These are phyloP conservation scores for Aegithalos caudatus DNA, from an alignment of 2,113 vertebrate species.

Conservation along the genomic window DNA sequence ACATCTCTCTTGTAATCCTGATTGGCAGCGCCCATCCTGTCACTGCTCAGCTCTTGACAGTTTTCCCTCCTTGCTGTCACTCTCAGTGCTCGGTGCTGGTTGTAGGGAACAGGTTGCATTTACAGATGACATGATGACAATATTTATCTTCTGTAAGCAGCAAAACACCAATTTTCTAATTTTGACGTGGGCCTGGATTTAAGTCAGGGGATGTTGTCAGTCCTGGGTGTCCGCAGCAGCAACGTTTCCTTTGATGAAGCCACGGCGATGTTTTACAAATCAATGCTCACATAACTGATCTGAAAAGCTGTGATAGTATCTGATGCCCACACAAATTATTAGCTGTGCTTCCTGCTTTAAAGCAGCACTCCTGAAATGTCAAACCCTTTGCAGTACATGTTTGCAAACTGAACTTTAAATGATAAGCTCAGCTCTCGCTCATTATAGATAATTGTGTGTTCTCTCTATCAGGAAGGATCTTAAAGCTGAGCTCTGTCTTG, in stretches of 20 bases:
- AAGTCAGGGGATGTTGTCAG: not conserved
- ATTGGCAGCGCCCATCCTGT: not conserved
- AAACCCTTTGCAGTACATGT: not conserved
- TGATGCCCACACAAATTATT: constrained; percentile 46
- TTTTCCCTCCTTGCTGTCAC: not conserved
- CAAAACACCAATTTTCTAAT: not conserved
- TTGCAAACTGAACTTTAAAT: constrained; percentile 52
- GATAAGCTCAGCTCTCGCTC: constrained; percentile 17
- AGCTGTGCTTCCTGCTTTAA: not conserved
- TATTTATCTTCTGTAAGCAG: not conserved
- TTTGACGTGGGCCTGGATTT: not conserved
- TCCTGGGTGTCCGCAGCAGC: not conserved
- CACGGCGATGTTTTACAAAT: not conserved
- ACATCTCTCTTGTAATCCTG: not conserved
- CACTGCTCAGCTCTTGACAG: rapidly evolving
- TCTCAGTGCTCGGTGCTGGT: not conserved
- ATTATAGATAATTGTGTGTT: constrained; percentile 27
- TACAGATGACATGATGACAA: not conserved
- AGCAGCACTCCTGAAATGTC: constrained; percentile 23
- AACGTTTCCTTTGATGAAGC: not conserved
- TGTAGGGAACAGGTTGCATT: not conserved
- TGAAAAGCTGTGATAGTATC: not conserved
- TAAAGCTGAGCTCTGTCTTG: not conserved
- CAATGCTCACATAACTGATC: not conserved
- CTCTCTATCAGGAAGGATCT: not conserved